Conservation (phyloP, 2,797 vertebrate species). For the Aeoliscus strigatus region DNA sequence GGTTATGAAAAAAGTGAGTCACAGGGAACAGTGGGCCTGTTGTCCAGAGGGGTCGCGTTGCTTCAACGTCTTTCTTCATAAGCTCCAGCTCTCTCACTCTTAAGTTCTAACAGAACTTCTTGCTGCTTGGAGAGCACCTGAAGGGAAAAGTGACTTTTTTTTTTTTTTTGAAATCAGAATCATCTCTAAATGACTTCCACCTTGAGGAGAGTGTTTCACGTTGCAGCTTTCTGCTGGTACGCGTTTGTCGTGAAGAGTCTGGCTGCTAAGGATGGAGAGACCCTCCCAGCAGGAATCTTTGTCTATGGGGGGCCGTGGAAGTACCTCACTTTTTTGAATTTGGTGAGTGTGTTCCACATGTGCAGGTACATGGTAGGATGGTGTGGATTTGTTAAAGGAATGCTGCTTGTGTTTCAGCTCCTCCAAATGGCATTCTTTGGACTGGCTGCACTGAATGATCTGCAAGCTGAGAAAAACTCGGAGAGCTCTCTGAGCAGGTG, state of each 20-base stretch:
- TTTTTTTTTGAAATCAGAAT: background rate
- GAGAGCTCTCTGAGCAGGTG: slow-evolving; percentile 50
- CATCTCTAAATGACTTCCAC: slow-evolving; percentile 59
- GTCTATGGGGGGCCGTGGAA: slow-evolving; percentile 84
- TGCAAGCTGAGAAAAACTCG: slow-evolving; percentile 56
- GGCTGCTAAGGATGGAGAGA: slow-evolving; percentile 44
- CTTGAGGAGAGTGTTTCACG: slow-evolving; percentile 67
- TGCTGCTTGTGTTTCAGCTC: slow-evolving; percentile 73
- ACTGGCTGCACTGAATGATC: slow-evolving; percentile 78
- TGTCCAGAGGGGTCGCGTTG: slow-evolving; percentile 48
- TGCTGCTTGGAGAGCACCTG: slow-evolving; percentile 7
- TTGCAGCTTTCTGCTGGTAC: slow-evolving; percentile 80
- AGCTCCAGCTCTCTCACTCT: slow-evolving; percentile 35
- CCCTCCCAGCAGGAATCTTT: slow-evolving; percentile 70
- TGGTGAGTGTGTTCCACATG: slow-evolving; percentile 82
- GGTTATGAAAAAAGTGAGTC: slow-evolving; percentile 55
- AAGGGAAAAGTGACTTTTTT: slow-evolving; percentile 12
- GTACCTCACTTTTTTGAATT: slow-evolving; percentile 87
- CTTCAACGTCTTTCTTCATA: slow-evolving; percentile 35
- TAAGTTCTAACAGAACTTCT: slow-evolving; percentile 55
- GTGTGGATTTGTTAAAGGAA: too few relatives aligned
- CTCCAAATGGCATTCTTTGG: slow-evolving; percentile 85
- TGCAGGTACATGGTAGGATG: too few relatives aligned
- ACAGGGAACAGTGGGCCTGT: slow-evolving; percentile 60
- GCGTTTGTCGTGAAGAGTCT: slow-evolving; percentile 62